Conservation (phyloP, 2,113 vertebrate genomes). For the Ascaphus truei region DNA sequence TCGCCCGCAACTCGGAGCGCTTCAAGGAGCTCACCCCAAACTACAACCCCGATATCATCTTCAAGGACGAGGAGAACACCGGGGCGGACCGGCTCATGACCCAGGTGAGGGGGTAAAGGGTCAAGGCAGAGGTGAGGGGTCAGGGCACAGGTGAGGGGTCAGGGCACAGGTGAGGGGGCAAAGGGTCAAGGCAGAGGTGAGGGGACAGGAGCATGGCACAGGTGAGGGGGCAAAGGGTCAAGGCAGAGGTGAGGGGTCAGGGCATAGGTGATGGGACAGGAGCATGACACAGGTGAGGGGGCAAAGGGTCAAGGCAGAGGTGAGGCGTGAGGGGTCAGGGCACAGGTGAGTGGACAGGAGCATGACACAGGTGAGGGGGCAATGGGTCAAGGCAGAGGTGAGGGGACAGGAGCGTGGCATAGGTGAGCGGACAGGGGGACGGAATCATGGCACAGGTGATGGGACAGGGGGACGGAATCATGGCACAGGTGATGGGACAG, state of each 20-base stretch:
- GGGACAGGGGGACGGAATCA: neutral
- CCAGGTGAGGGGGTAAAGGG: conserved; percentile 74
- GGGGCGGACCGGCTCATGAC: conserved; percentile 96
- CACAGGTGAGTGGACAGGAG: conserved; percentile 70
- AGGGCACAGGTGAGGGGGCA: too few relatives aligned
- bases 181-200: too few relatives aligned
- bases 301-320: conserved; percentile 47
- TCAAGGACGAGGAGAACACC: conserved; percentile 98
- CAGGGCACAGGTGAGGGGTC: neutral
- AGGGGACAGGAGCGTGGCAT: neutral
- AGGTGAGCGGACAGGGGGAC: too few relatives aligned
- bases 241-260: neutral
- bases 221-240: neutral
- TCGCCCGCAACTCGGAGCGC: conserved; percentile 85
- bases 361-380: conserved; percentile 86
- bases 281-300: neutral
- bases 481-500: too few relatives aligned
- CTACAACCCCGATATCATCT: conserved; percentile 97
- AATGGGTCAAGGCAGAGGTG: neutral
- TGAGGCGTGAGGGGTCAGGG: conserved; percentile 53
- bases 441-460: neutral
- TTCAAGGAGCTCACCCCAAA: conserved; percentile 95
- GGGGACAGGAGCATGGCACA: neutral
- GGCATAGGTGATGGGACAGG: neutral
- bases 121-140: neutral